Base-by-base conservation (phyloP, 2,888 invertebrate genomes). In the Andricus quercusramuli region DNA sequence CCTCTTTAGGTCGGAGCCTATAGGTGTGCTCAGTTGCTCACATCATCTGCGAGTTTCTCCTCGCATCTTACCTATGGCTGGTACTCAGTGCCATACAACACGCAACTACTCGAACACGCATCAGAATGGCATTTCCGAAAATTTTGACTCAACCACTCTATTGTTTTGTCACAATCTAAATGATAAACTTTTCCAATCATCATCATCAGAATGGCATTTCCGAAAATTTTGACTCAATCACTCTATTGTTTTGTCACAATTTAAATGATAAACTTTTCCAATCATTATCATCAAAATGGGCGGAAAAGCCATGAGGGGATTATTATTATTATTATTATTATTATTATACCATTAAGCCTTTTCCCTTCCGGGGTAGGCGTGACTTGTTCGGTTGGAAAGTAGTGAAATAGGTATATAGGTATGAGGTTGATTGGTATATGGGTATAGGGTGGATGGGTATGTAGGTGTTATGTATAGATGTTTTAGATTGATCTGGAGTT, bases 1-100 rank as follows among this genome's bases (percentile, higher is more conserved):
- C 88, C 90, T 91, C 91, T 91, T 89, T 88, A 89, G 89, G 88
- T 88, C 88, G 89, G 84, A 82, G 80, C 80, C 74, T 83, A 81
- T 81, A 80, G 78, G 89, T 88, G 87, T 88, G 82, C 81, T 78
- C 70, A 47, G 56, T 47, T 47, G 29, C 76, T 78, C 74, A 68
- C 79, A 80, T 82, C 59, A 74, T 37, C 29, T 80, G 62, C 37
- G 70, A 56, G 9, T 51, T 79, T 80, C 81, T 81, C 77, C 77
- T 85, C 85, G 85, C 81, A 84, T 82, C 85, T 85, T 83, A 86
- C 84, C 85, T 82, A 85, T 85, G 79, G 80, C 20, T 37, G 11
- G n/a, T 37, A 66, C 32, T 66, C 66, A 37, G 20, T 66, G 32
- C 20, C 66, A 37, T 66, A 17, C 32, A 66, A 32, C 66, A 66